phyloP scores from a whole-genome alignment of 2,797 vertebrate species.

The Malurus splendens region DNA sequence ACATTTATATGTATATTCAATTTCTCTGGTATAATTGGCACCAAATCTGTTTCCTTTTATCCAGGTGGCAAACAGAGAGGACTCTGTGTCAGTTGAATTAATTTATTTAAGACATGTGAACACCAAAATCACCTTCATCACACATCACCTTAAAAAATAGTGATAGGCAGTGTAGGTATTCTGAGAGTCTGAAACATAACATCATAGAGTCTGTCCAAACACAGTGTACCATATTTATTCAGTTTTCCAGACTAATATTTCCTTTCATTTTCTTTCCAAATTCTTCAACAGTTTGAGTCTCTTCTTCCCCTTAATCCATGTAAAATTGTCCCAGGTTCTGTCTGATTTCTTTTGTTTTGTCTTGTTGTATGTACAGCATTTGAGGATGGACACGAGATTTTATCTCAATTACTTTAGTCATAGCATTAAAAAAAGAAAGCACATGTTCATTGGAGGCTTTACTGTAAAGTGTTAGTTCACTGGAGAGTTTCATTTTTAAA shows the following conservation, averaged over 20 bases:
- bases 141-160: background rate
- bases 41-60: background rate
- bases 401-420: background rate
- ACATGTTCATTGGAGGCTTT: background rate
- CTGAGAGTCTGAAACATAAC: background rate
- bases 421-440: background rate
- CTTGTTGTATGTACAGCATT: background rate
- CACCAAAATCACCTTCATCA: background rate
- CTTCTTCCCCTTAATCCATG: background rate
- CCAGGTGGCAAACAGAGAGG: background rate
- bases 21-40: background rate
- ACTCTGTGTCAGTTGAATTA: background rate
- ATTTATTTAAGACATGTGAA: background rate
- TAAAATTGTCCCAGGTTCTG: background rate
- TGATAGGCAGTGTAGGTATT: background rate
- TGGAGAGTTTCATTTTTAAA: background rate
- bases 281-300: background rate
- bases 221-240: background rate
- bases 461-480: background rate
- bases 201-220: background rate
- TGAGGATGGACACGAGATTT: background rate
- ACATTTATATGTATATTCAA: background rate
- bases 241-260: background rate
- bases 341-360: background rate
- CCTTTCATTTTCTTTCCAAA: background rate